Conservation (phyloP, 1,140 invertebrate genomes). For the Drosophila repletoides region DNA sequence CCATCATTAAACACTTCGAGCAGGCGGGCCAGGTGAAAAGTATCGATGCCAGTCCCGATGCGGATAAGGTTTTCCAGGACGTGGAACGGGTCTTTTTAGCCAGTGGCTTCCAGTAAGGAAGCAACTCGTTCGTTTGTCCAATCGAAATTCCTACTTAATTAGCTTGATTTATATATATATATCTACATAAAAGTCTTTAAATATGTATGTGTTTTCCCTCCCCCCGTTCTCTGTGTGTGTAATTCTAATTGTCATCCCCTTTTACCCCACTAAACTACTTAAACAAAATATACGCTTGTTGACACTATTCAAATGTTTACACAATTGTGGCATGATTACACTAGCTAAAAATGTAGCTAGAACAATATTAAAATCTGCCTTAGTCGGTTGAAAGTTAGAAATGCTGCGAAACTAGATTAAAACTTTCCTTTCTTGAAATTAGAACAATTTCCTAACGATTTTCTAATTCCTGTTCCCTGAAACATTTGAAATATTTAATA, state of each 20-base stretch:
- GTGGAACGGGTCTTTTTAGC: slow-evolving; percentile 64
- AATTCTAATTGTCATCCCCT: slow-evolving; percentile 12
- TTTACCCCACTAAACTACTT: slow-evolving; percentile 12
- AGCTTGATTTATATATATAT: slow-evolving; percentile 13
- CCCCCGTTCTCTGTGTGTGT: slow-evolving; percentile 15
- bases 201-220: background rate
- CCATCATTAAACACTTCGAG: slow-evolving; percentile 95
- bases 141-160: slow-evolving; percentile 14
- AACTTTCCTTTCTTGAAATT: no score
- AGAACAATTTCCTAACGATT: no score
- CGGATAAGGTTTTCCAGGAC: slow-evolving; percentile 88
- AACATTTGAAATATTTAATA: no score
- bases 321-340: no score
- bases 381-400: no score
- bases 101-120: slow-evolving; percentile 63
- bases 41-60: slow-evolving; percentile 88
- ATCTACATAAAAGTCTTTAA: slow-evolving; percentile 4
- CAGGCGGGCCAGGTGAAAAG: slow-evolving; percentile 88
- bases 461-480: no score
- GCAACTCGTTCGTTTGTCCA: no score
- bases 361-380: no score
- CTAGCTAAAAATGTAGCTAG: no score
- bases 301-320: background rate
- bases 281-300: slow-evolving; percentile 44
- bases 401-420: no score